Conservation (phyloP, 2,797 vertebrate genomes). For the Enteromius radiatus region DNA sequence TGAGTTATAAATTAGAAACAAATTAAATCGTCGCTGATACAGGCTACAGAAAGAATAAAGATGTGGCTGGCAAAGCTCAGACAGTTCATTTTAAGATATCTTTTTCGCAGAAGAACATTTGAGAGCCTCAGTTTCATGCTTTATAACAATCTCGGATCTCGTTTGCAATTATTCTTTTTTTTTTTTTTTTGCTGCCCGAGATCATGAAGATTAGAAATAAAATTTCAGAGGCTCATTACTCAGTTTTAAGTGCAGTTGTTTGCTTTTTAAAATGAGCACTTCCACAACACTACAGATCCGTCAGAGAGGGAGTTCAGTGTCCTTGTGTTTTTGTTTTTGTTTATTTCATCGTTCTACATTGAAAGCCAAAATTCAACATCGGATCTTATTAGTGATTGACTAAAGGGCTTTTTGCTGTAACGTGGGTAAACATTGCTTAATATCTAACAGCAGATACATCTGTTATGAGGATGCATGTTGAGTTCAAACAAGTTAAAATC, state of each 20-base stretch:
- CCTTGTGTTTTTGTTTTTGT: constrained; percentile 34
- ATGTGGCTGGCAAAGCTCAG: not conserved
- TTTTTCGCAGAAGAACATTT: not conserved
- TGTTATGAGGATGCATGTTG: constrained; percentile 10
- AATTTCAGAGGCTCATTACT: constrained; percentile 2
- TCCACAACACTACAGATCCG: not conserved
- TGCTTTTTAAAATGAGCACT: constrained; percentile 21
- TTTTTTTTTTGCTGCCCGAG: not conserved
- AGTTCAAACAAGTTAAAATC: constrained; percentile 10
- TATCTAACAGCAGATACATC: constrained; percentile 21
- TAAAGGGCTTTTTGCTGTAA: constrained; percentile 8
- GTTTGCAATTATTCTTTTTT: not conserved
- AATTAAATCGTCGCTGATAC: not conserved
- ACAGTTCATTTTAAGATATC: not conserved
- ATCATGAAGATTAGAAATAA: not conserved
- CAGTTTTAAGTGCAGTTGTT: constrained; percentile 16
- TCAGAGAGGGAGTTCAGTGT: constrained; percentile 32
- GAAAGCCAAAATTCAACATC: constrained; percentile 2
- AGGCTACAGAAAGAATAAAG: not conserved
- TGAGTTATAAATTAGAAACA: not conserved
- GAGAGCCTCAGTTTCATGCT: not conserved
- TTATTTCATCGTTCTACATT: constrained; percentile 26
- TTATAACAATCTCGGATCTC: not conserved
- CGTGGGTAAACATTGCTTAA: constrained; percentile 33
- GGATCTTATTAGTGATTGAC: not conserved